Base-by-base conservation (phyloP, 30 jellyfish, hydroid and myxozoan species). In the Cassiopea andromeda region DNA sequence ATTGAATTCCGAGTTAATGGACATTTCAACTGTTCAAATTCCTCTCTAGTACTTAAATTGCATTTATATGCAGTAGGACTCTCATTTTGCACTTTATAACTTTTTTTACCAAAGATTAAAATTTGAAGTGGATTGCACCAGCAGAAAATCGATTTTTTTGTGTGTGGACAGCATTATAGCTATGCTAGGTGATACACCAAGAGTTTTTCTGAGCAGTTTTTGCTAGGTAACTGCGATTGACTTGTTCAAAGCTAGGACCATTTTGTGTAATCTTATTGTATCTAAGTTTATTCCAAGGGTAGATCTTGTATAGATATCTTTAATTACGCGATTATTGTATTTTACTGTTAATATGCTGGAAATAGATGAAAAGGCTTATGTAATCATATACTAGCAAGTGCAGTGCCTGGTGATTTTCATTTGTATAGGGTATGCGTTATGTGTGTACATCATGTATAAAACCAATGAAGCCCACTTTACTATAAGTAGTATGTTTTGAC, bases 371-470 rank as follows among this genome's bases (percentile, higher is more conserved):
- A 14, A 14, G 67, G 17, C 46, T 78, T 46, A 78, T 5, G 67
- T 44, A 78, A 78, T 46, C 15, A 38, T 67, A 27, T 27, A 49
- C 50, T 16, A 78, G 87, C 87, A 58, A 78, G 87, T 47, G 87
- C 87, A 78, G 87, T 46, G 87, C 87, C 87, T 47, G 12, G 4
- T 9, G 49, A 59, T 44, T 48, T 61, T 47, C 16, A 15, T 19
- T 14, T 82, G 64, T 82, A 82, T 82, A 61, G 73, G 73, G 89
- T 69, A 59, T 87, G 71, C 46, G 94, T 47, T 80, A 18, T 10
- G 48, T 77, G 85, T 87, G 94, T 87, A 87, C 94, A 87, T 57
- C 89, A 87, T 87, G 94, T 87, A 87, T 87, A 87, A 78, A 85
- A 78, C 73, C 59, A 44, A 61, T 45, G 64, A 75, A 75, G 64